A percentile compares a stretch with the other conserved stretches of the same genome.
Conservation (phyloP, 2,888 invertebrate genomes). For the Prosopocoilus inquinatus region DNA sequence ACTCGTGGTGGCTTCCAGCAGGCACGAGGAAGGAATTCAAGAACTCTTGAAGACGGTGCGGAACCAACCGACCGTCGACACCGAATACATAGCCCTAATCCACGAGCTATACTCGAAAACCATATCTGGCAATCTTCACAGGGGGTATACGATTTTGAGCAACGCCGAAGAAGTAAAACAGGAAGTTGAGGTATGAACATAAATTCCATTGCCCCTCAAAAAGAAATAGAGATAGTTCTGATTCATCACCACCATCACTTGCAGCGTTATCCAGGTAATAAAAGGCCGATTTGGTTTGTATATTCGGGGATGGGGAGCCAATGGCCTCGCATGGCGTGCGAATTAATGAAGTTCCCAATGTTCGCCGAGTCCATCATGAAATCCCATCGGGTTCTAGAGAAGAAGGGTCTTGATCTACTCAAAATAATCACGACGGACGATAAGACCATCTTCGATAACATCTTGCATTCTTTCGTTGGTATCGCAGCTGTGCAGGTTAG, state of each 20-base stretch:
- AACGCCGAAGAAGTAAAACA: constrained; percentile 38
- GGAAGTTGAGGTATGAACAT: constrained; percentile 41
- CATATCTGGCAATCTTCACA: constrained; percentile 60
- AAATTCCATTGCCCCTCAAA: no score
- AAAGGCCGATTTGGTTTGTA: constrained; percentile 63
- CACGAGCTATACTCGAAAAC: constrained; percentile 52
- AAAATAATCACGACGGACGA: constrained; percentile 61
- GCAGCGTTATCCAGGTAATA: constrained; percentile 46
- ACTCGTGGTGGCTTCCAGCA: constrained; percentile 75
- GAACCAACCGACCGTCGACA: constrained; percentile 52
- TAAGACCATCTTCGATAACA: constrained; percentile 60
- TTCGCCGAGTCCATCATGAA: constrained; percentile 64
- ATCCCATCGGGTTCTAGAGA: constrained; percentile 57
- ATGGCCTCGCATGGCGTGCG: constrained; percentile 68
- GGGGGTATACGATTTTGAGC: constrained; percentile 59
- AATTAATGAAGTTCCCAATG: constrained; percentile 63
- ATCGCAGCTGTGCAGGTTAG: constrained; percentile 67
- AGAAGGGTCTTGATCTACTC: constrained; percentile 62
- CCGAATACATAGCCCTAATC: constrained; percentile 53
- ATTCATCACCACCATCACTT: constrained; percentile 14
- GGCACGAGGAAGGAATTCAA: constrained; percentile 78
- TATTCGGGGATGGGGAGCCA: constrained; percentile 77
- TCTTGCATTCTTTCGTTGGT: constrained; percentile 69
- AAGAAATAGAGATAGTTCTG: not conserved
- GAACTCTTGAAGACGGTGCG: constrained; percentile 60